Percentiles rank a stretch among this genome's conserved stretches.
phyloP scores from a whole-genome alignment of 2,888 invertebrate species.

The Ophion obscuratus region DNA sequence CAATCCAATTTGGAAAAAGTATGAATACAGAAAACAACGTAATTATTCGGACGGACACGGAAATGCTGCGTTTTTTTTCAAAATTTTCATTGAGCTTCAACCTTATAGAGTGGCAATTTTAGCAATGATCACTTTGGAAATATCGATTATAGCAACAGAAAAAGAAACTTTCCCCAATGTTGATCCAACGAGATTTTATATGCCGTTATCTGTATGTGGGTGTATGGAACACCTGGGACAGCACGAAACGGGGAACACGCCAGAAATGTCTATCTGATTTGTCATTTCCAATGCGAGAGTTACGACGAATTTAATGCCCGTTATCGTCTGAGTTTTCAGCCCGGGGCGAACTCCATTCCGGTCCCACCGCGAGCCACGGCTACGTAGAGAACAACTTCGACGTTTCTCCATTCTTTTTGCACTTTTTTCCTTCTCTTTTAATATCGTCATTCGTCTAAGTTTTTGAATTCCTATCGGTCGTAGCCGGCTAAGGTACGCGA shows the following conservation, averaged over 20 bases:
- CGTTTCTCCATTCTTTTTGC: slow-evolving; percentile 29
- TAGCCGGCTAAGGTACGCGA: slow-evolving; percentile 6
- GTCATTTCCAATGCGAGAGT: slow-evolving; percentile 51
- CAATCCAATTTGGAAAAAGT: too few species aligned
- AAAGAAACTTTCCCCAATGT: slow-evolving; percentile 35
- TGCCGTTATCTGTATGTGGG: background rate
- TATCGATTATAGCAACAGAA: slow-evolving; percentile 23
- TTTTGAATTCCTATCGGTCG: slow-evolving; percentile 50
- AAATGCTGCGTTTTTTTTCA: too few species aligned
- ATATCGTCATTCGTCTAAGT: slow-evolving; percentile 58
- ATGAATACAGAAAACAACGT: too few species aligned
- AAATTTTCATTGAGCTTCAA: too few species aligned
- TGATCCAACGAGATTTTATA: slow-evolving; percentile 37
- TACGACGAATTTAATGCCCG: slow-evolving; percentile 58
- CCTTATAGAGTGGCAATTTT: background rate
- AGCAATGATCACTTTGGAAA: slow-evolving; percentile 5
- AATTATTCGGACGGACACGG: too few species aligned
- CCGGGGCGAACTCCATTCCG: slow-evolving; percentile 9
- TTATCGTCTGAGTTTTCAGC: slow-evolving; percentile 51
- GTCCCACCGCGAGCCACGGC: slow-evolving; percentile 25
- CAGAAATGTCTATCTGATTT: slow-evolving; percentile 52
- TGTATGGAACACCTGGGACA: background rate
- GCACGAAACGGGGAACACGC: slow-evolving; percentile 11
- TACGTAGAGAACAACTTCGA: slow-evolving; percentile 46
- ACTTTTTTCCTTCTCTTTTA: slow-evolving; percentile 26